These are phyloP conservation scores for Todiramphus saurophagus DNA, from an alignment of 2,113 vertebrate species.

Conservation along the genomic window DNA sequence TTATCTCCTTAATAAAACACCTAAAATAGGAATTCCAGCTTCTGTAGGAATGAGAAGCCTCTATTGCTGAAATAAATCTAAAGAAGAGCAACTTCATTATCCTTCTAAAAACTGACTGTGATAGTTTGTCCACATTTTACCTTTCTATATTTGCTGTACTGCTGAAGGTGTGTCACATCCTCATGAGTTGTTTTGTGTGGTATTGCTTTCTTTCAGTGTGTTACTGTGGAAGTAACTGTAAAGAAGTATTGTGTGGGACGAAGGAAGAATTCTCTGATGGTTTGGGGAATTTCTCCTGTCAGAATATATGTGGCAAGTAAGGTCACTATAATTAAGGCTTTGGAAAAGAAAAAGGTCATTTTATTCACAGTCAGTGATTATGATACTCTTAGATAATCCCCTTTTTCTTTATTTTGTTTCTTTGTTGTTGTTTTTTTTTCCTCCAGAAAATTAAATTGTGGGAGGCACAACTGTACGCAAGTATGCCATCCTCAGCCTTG, in stretches of 20 bases:
- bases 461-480: slow-evolving; percentile 86
- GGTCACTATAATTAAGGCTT: slow-evolving; percentile 31
- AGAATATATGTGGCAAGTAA: slow-evolving; percentile 91
- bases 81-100: background rate
- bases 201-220: slow-evolving; percentile 75
- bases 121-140: background rate
- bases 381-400: background rate
- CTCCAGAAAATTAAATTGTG: slow-evolving; percentile 85
- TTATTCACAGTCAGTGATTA: background rate
- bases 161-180: background rate
- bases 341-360: background rate
- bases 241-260: slow-evolving; percentile 86
- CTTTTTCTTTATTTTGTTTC: background rate
- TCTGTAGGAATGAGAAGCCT: background rate
- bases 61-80: background rate
- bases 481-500: slow-evolving; percentile 88
- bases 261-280: slow-evolving; percentile 84
- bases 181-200: background rate
- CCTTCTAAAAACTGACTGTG: background rate
- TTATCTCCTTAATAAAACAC: background rate
- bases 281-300: slow-evolving; percentile 88
- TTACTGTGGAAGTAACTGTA: slow-evolving; percentile 86
- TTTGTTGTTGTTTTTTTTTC: background rate
- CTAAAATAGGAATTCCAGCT: background rate
- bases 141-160: background rate